These are phyloP conservation scores for Ageneiosus marmoratus DNA, from an alignment of 2,113 vertebrate species.

Conservation along the genomic window DNA sequence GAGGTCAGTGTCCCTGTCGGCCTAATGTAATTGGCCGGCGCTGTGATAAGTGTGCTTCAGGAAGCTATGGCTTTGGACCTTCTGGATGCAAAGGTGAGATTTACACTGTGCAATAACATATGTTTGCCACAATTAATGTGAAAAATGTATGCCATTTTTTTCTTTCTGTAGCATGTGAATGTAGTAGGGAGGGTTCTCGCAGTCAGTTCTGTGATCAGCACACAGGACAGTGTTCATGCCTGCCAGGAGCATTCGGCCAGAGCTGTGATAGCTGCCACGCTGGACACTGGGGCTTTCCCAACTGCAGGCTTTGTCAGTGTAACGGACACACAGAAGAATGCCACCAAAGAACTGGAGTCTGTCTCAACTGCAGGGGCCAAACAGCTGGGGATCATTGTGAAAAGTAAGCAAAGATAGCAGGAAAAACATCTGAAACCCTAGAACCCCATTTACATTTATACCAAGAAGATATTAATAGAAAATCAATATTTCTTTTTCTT, in stretches of 20 bases:
- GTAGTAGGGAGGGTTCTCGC: slow-evolving; percentile 82
- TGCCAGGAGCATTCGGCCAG: slow-evolving; percentile 80
- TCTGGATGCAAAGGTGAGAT: slow-evolving; percentile 83
- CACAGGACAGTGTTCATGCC: slow-evolving; percentile 88
- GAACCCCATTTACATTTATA: background rate
- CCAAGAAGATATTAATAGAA: background rate
- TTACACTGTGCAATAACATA: background rate
- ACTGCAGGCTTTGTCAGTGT: slow-evolving; percentile 85
- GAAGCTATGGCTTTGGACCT: slow-evolving; percentile 88
- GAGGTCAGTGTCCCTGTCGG: slow-evolving; percentile 92
- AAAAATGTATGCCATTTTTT: background rate
- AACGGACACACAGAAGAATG: slow-evolving; percentile 85
- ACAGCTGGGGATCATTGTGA: slow-evolving; percentile 88
- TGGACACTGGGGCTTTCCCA: slow-evolving; percentile 93
- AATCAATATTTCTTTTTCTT: no score
- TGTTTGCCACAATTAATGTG: background rate
- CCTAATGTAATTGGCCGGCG: slow-evolving; percentile 81
- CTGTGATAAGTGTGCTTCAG: slow-evolving; percentile 84
- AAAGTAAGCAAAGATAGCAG: slow-evolving; percentile 67
- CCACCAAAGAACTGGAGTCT: slow-evolving; percentile 79
- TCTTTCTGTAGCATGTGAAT: slow-evolving; percentile 80
- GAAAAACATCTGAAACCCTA: background rate
- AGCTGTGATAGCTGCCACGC: slow-evolving; percentile 85
- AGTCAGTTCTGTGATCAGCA: slow-evolving; percentile 80
- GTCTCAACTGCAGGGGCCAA: slow-evolving; percentile 85